These are phyloP conservation scores for Erethizon dorsatum DNA, from an alignment of 2,797 vertebrate species.

Conservation along the genomic window DNA sequence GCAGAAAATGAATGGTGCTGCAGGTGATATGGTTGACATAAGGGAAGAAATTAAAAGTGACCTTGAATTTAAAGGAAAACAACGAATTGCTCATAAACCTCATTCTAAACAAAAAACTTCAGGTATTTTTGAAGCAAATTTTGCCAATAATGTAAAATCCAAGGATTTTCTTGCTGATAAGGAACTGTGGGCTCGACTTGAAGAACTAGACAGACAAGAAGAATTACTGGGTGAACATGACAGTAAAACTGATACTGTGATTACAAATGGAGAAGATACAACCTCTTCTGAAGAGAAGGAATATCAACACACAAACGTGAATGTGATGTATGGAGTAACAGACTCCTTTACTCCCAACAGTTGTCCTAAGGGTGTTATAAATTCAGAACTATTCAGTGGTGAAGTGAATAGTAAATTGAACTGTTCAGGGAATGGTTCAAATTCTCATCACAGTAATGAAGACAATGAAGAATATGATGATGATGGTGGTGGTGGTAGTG, in stretches of 20 bases:
- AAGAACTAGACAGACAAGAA: conserved; percentile 95
- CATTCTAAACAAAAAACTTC: conserved; percentile 95
- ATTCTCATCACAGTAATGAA: conserved; percentile 86
- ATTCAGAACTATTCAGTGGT: conserved; percentile 69
- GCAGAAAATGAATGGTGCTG: too few species aligned
- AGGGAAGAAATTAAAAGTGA: conserved; percentile 93
- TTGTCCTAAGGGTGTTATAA: conserved; percentile 59
- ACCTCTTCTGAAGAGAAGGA: conserved; percentile 94
- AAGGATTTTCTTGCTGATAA: conserved; percentile 91
- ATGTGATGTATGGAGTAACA: conserved; percentile 41
- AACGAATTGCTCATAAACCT: conserved; percentile 94
- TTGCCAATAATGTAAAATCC: conserved; percentile 82
- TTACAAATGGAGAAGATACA: conserved; percentile 92
- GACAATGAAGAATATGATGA: conserved; percentile 86
- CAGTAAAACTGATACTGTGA: conserved; percentile 90
- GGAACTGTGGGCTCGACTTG: conserved; percentile 94
- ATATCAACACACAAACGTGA: conserved; percentile 83
- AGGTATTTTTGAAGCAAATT: conserved; percentile 86
- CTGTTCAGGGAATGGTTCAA: conserved; percentile 85
- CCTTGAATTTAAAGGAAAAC: conserved; percentile 93
- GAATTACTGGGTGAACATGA: conserved; percentile 90
- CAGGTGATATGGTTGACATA: too few species aligned
- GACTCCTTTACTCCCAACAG: conserved; percentile 77
- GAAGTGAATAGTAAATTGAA: conserved; percentile 75
- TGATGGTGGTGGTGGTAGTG: conserved; percentile 82